Evolutionary conservation across 2,888 invertebrate species (phyloP).

Genomic region (Trisateles emortualis): DNA sequence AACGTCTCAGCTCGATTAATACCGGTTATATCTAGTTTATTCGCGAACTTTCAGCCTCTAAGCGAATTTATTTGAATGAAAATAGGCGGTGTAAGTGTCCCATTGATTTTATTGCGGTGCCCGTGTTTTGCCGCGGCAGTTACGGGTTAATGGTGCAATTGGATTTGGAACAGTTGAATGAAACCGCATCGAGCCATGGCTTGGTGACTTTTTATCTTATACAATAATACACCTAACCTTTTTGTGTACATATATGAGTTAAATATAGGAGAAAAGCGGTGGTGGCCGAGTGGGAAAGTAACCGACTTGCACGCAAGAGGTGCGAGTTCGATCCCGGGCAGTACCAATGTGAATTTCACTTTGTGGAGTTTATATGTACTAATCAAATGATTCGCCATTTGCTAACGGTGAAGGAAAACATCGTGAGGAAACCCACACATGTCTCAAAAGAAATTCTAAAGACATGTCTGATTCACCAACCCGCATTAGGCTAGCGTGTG

Average conservation of each 20-base stretch:
- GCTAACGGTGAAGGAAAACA: too few relatives aligned
- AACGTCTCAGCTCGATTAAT: constrained; percentile 51
- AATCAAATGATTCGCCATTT: too few relatives aligned
- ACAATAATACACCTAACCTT: constrained; percentile 27
- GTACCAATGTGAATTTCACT: too few relatives aligned
- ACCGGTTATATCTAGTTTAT: constrained; percentile 54
- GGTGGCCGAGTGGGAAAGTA: too few relatives aligned
- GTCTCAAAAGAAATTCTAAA: too few relatives aligned
- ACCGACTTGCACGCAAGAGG: too few relatives aligned
- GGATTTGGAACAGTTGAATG: constrained; percentile 62
- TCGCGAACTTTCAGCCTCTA: constrained; percentile 51
- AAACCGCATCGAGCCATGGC: constrained; percentile 58
- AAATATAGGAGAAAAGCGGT: too few relatives aligned
- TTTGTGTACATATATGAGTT: constrained; percentile 24
- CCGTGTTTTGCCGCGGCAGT: constrained; percentile 65
- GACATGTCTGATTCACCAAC: too few relatives aligned
- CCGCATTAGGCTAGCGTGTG: too few relatives aligned
- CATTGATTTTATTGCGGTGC: constrained; percentile 71
- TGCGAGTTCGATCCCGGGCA: too few relatives aligned
- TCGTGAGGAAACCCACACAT: too few relatives aligned
- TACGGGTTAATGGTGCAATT: constrained; percentile 69
- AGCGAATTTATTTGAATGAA: constrained; percentile 65
- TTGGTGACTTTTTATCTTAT: constrained; percentile 34
- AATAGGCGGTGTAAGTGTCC: constrained; percentile 65
- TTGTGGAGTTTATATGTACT: too few relatives aligned